Evolutionary conservation across 2,888 invertebrate genomes (phyloP).

Genomic region (Aphidoletes aphidimyza): DNA sequence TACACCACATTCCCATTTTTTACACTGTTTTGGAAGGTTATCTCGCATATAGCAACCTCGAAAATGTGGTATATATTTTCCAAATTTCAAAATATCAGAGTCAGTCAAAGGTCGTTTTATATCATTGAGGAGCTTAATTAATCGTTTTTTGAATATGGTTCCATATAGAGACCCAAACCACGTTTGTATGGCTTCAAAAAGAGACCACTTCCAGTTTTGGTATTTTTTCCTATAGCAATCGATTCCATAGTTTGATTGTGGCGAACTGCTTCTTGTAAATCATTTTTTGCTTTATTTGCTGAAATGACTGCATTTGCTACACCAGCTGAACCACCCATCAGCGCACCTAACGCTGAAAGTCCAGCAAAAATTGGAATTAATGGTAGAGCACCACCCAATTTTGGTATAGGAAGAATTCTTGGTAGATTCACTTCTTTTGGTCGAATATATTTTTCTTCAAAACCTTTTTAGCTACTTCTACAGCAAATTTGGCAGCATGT

Average conservation of each 20-base stretch:
- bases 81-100: background rate
- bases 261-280: too few relatives aligned
- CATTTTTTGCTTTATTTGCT: too few relatives aligned
- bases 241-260: constrained; percentile 64
- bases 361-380: too few relatives aligned
- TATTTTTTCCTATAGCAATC: constrained; percentile 60
- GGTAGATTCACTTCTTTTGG: too few relatives aligned
- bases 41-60: background rate
- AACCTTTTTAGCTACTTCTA: too few relatives aligned
- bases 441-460: too few relatives aligned
- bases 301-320: too few relatives aligned
- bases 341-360: too few relatives aligned
- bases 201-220: background rate
- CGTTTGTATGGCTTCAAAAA: constrained; percentile 59
- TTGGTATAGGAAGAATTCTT: too few relatives aligned
- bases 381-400: too few relatives aligned
- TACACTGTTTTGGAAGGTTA: constrained; percentile 47
- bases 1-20: constrained; percentile 55
- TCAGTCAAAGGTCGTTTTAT: background rate
- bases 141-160: constrained; percentile 59
- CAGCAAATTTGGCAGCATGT: too few relatives aligned
- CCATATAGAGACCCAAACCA: constrained; percentile 28
- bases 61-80: constrained; percentile 1
- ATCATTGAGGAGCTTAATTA: constrained; percentile 59
- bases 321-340: too few relatives aligned